A percentile compares a stretch with the other conserved stretches of the same genome.
These are phyloP conservation scores for Sesia apiformis DNA, from an alignment of 2,888 invertebrate genomes.

Conservation along the genomic window DNA sequence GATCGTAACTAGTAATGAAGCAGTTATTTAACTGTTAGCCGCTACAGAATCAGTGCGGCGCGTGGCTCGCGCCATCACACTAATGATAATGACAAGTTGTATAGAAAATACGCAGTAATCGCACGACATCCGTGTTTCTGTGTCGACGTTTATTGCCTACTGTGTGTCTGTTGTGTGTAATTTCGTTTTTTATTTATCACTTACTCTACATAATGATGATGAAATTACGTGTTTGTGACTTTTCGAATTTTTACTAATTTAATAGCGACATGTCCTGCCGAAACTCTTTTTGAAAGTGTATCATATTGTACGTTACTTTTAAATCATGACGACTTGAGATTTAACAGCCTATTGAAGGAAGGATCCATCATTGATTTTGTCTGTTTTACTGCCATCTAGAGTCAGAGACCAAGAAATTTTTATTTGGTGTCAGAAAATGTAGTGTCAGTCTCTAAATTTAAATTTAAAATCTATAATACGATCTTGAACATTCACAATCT, in stretches of 20 bases:
- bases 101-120: conserved; percentile 43
- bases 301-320: too few species aligned
- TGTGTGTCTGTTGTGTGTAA: not conserved
- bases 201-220: not conserved
- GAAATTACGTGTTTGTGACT: not conserved
- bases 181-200: not conserved
- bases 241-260: not conserved
- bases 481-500: too few species aligned
- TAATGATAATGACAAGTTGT: conserved; percentile 50
- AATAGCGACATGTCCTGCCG: too few species aligned
- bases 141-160: conserved; percentile 31
- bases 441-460: too few species aligned
- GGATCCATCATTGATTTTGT: too few species aligned
- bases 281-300: too few species aligned
- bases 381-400: too few species aligned
- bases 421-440: too few species aligned
- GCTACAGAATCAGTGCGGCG: conserved; percentile 14
- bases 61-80: conserved; percentile 44
- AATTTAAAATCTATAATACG: too few species aligned
- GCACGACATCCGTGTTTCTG: conserved; percentile 32
- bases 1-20: not conserved
- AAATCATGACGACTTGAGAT: too few species aligned
- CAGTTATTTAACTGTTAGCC: not conserved
- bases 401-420: too few species aligned
- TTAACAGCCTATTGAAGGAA: too few species aligned